Evolutionary conservation across 53 echinoderm and acorn worm species (phyloP).

Genomic region (Astropecten irregularis): DNA sequence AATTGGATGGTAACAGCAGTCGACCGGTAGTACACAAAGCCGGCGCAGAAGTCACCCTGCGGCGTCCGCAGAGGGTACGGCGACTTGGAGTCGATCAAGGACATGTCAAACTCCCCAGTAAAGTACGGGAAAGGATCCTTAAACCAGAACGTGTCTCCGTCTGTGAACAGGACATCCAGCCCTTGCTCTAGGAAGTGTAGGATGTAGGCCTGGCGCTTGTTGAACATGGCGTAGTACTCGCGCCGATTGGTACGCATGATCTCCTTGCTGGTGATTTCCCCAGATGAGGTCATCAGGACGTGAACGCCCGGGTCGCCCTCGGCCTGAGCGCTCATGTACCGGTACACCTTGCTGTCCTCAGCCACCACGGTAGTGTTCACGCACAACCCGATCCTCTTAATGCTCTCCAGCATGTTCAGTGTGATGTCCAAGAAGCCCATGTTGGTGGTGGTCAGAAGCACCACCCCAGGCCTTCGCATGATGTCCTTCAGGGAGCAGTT

Average conservation of each 20-base stretch:
- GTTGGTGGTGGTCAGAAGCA: constrained; percentile 15
- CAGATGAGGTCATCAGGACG: constrained; percentile 3
- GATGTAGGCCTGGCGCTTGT: constrained; percentile 29
- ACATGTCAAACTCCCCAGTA: constrained; percentile 21
- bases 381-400: constrained; percentile 3
- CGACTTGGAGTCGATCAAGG: not conserved
- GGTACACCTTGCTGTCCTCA: not conserved
- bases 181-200: constrained; percentile 12
- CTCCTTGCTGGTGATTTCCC: not conserved
- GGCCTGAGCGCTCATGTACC: not conserved
- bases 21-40: constrained; percentile 39
- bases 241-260: not conserved
- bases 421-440: constrained; percentile 9
- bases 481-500: constrained; percentile 8
- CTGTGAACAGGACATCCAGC: constrained; percentile 34
- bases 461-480: not conserved
- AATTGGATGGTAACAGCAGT: not conserved
- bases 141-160: constrained; percentile 51
- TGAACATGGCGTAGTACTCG: not conserved
- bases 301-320: constrained; percentile 4
- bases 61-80: not conserved
- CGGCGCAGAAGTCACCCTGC: constrained; percentile 14
- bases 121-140: constrained; percentile 36
- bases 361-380: not conserved
- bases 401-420: constrained; percentile 33